These are phyloP conservation scores for Ypsolopha sequella DNA, from an alignment of 2,888 invertebrate genomes.

Conservation along the genomic window DNA sequence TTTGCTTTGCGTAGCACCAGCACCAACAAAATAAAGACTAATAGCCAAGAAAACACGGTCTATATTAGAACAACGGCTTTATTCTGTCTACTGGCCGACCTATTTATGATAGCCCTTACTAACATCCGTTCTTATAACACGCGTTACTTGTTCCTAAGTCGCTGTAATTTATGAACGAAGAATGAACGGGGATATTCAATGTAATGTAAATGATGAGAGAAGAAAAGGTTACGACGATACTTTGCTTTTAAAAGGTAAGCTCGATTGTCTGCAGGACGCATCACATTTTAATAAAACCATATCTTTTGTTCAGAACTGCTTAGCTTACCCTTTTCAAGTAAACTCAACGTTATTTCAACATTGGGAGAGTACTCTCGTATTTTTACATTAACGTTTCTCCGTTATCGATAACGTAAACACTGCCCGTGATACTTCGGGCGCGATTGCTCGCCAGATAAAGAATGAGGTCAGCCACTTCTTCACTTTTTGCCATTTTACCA, in stretches of 20 bases:
- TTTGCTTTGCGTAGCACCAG: slow-evolving; percentile 40
- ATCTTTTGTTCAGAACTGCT: not conserved
- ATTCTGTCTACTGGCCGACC: slow-evolving; percentile 24
- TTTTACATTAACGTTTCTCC: slow-evolving; percentile 46
- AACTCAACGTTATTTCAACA: not conserved
- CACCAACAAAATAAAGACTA: slow-evolving; percentile 47
- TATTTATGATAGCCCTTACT: slow-evolving; percentile 43
- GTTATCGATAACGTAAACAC: slow-evolving; percentile 58
- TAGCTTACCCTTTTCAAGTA: not conserved
- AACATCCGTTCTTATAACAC: slow-evolving; percentile 26
- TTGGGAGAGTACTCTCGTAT: not conserved
- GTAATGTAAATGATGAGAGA: not conserved
- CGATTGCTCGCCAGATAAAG: slow-evolving; percentile 90
- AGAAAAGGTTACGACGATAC: not conserved
- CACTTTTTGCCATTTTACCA: slow-evolving; percentile 82
- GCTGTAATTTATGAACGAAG: not conserved
- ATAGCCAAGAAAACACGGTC: slow-evolving; percentile 34
- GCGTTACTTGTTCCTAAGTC: slow-evolving; percentile 13
- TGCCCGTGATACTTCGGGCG: slow-evolving; percentile 91
- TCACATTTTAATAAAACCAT: not conserved
- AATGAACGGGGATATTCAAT: not conserved
- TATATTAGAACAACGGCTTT: slow-evolving; percentile 36
- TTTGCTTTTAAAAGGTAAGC: slow-evolving; percentile 1
- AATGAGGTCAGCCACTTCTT: slow-evolving; percentile 90
- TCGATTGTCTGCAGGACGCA: slow-evolving; percentile 1